Percentiles rank a stretch among this genome's conserved stretches.
These are phyloP conservation scores for Rhombomys opimus DNA, from an alignment of 2,113 vertebrate species.

Conservation along the genomic window DNA sequence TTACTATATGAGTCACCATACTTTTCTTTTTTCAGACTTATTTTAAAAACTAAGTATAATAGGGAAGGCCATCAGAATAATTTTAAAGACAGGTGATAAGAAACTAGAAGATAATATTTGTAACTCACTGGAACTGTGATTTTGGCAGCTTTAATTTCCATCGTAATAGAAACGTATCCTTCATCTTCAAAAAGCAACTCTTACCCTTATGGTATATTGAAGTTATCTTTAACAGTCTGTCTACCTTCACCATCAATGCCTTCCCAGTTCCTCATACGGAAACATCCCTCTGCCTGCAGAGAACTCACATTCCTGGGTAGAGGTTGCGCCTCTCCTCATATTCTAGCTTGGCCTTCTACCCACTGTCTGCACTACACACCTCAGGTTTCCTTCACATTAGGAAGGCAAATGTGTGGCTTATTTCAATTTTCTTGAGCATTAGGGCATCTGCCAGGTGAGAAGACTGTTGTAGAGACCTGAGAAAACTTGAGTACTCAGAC, in stretches of 20 bases:
- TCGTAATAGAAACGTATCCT: background rate
- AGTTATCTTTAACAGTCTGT: background rate
- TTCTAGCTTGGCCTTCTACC: background rate
- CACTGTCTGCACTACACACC: background rate
- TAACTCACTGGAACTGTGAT: background rate
- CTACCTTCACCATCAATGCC: background rate
- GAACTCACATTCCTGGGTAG: background rate
- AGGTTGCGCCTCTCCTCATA: background rate
- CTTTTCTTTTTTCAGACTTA: background rate
- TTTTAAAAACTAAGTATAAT: slow-evolving; percentile 25
- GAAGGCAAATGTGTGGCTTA: background rate
- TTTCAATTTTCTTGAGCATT: background rate
- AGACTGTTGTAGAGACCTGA: background rate
- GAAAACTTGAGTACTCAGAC: background rate
- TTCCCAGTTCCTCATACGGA: background rate
- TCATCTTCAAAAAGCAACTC: background rate
- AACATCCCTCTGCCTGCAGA: rapidly evolving
- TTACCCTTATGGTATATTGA: background rate
- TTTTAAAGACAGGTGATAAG: background rate
- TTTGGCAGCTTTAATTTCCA: background rate
- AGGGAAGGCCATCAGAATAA: background rate
- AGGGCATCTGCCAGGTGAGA: background rate
- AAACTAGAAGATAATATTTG: background rate
- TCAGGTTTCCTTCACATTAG: background rate
- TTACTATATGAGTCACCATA: background rate